phyloP scores from a whole-genome alignment of 2,888 invertebrate genomes.

The Calameuta idolon region DNA sequence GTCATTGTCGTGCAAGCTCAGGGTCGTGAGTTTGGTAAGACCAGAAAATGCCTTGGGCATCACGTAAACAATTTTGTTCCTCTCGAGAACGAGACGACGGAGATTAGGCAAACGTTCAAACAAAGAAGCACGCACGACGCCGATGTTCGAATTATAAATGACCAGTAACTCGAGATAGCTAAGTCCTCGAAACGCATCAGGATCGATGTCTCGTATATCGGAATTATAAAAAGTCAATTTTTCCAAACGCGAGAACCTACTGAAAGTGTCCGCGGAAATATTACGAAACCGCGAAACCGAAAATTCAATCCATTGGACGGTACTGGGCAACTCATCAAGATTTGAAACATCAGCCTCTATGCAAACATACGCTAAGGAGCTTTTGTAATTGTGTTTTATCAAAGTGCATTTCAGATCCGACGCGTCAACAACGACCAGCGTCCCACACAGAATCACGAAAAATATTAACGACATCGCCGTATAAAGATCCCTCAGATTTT shows the following conservation, averaged over 20 bases:
- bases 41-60: constrained; percentile 45
- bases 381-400: constrained; percentile 37
- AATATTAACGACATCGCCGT: background rate
- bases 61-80: constrained; percentile 40
- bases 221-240: constrained; percentile 53
- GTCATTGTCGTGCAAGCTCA: constrained; percentile 51
- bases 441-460: background rate
- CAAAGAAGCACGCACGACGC: constrained; percentile 36
- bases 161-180: constrained; percentile 46
- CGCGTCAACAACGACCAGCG: background rate
- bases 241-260: constrained; percentile 39
- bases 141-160: constrained; percentile 44
- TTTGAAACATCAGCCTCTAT: constrained; percentile 43
- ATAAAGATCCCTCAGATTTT: background rate
- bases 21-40: constrained; percentile 37
- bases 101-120: constrained; percentile 42
- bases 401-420: constrained; percentile 45
- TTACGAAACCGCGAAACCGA: constrained; percentile 45
- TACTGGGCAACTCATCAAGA: constrained; percentile 40
- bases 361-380: constrained; percentile 51
- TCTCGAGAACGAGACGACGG: constrained; percentile 40
- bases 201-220: constrained; percentile 36
- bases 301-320: constrained; percentile 55
- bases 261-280: constrained; percentile 44
- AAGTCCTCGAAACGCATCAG: constrained; percentile 46